Evolutionary conservation across 2,113 vertebrate species (phyloP), one percentile per base, ranked within the genome.

Genomic region (Camelus dromedarius): DNA sequence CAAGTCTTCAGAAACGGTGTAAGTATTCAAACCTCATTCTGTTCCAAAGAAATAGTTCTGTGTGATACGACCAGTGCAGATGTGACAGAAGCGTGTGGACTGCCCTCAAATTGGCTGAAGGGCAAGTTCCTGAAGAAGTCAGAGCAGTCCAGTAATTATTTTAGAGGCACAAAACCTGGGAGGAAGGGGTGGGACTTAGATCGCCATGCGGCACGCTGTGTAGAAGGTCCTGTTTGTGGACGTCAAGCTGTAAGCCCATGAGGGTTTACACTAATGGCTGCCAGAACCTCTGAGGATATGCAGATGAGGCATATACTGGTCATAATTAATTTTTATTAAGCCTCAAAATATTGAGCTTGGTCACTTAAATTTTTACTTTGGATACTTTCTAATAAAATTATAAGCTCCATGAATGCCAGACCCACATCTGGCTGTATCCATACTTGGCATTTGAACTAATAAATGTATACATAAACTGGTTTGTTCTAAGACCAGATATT

Each of bases 1-100:
- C 99, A 99, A 97, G 99, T 99, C 91, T 99, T 99, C 98, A 99
- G 98, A 98, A 99, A 99, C 96, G 99, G 98, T 66, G 99, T 99
- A 98, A 99, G 99, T 99, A 95, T 97, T 91, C 42, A 81, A 16
- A 32, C 52, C 79, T 94, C 24, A 56, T 13, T 81, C 10, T 0
- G 42, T 87, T 80, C 42, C 64, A 32, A 48, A 72, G 35, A 88
- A 81, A 50, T 87, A 18, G 64, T 52, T 89, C 8, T 86, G 10
- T 86, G 10, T 88, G 22, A 38, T 72, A 10, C 35, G 9, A 1
- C 67, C 46, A 26, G 4, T 30, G 35, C 13, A 56, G 46, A 18
- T 82, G 0, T 94, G 87, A 73, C 86, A 56, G 81, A 69, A 90
- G 80, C 42, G 50, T 56, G 15, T 15, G 86, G n/a, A n/a, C 15